phyloP scores from a whole-genome alignment of 64 coral and sea anemone species.

The Anthopleura sola region DNA sequence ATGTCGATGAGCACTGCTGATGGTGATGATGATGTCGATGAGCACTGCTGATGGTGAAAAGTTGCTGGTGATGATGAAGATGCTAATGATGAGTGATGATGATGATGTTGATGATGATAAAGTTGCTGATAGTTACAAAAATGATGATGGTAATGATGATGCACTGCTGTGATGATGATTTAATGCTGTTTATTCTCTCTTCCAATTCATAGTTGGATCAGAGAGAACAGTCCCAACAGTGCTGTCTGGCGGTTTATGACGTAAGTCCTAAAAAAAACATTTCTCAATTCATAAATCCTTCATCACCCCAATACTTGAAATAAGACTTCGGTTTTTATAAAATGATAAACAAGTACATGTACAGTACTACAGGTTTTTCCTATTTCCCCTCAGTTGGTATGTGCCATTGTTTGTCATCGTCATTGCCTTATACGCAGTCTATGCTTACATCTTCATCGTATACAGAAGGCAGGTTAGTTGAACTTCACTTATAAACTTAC shows the following conservation, averaged over 20 bases:
- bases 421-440: constrained; percentile 57
- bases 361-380: background rate
- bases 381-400: constrained; percentile 47
- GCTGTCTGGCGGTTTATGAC: constrained; percentile 83
- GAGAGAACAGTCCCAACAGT: constrained; percentile 4
- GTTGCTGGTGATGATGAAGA: background rate
- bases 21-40: no score
- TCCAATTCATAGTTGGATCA: background rate
- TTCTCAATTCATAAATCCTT: no score
- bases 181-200: background rate
- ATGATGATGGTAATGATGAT: no score
- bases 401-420: constrained; percentile 73
- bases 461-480: constrained; percentile 70
- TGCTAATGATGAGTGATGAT: background rate
- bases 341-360: no score
- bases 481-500: no score
- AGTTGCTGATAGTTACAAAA: background rate
- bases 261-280: constrained; percentile 52
- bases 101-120: background rate
- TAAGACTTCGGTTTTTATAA: no score
- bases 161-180: background rate
- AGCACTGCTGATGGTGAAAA: no score
- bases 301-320: no score
- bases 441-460: constrained; percentile 75
- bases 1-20: background rate